Conservation (phyloP, 2,797 vertebrate species). For the Megalops cyprinoides region DNA sequence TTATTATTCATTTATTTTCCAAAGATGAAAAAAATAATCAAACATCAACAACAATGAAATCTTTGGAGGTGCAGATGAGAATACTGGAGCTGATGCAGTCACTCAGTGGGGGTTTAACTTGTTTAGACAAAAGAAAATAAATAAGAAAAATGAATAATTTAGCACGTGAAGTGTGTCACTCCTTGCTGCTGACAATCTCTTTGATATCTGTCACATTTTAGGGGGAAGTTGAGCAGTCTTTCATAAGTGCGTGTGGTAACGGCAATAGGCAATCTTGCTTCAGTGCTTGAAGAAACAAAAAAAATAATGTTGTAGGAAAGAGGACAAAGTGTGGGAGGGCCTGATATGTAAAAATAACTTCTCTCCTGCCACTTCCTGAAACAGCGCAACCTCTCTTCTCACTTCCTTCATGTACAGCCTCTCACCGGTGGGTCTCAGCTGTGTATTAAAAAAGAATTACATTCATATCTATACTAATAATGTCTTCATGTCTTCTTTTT, state of each 20-base stretch:
- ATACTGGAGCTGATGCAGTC: background rate
- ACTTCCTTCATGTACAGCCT: slow-evolving; percentile 1
- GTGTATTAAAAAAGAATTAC: background rate
- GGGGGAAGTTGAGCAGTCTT: background rate
- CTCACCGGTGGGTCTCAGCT: background rate
- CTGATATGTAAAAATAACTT: slow-evolving; percentile 14
- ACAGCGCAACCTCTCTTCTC: slow-evolving; percentile 4
- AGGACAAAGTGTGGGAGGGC: background rate
- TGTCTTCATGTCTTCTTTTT: no score
- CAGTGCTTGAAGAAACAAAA: background rate
- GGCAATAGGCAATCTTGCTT: no score
- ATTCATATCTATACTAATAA: background rate
- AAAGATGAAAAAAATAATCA: slow-evolving; percentile 18
- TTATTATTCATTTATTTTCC: slow-evolving; percentile 16
- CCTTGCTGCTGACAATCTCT: slow-evolving; percentile 8
- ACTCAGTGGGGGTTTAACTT: background rate
- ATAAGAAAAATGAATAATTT: slow-evolving; percentile 28
- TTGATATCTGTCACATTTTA: slow-evolving; percentile 4
- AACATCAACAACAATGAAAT: background rate
- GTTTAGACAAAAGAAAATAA: slow-evolving; percentile 7
- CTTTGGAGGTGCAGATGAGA: slow-evolving; percentile 5
- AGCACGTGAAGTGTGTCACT: background rate
- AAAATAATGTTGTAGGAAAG: background rate
- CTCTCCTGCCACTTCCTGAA: background rate
- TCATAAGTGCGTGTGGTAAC: slow-evolving; percentile 5